These are phyloP conservation scores for Panonychus citri DNA, from an alignment of 1,140 invertebrate genomes.

Conservation along the genomic window DNA sequence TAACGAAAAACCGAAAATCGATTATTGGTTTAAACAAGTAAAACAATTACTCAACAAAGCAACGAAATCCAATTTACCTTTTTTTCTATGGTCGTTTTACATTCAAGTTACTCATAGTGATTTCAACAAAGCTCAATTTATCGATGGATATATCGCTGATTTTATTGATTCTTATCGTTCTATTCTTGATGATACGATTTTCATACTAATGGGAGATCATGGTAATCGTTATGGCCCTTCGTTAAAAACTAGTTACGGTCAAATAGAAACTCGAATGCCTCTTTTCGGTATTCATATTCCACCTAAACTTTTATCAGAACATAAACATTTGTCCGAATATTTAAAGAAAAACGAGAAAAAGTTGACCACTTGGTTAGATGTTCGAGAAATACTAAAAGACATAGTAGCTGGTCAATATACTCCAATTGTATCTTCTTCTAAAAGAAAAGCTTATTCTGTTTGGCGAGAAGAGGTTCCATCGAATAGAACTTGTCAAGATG, in stretches of 20 bases:
- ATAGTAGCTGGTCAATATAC: not conserved
- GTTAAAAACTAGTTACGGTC: slow-evolving; percentile 15
- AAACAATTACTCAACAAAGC: slow-evolving; percentile 17
- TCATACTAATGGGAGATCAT: slow-evolving; percentile 10
- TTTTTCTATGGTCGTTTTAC: slow-evolving; percentile 5
- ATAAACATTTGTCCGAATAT: slow-evolving; percentile 10
- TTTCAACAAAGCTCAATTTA: slow-evolving; percentile 6
- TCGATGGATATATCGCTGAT: slow-evolving; percentile 6
- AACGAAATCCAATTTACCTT: slow-evolving; percentile 14
- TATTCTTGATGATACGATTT: slow-evolving; percentile 4
- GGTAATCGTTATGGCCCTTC: slow-evolving; percentile 12
- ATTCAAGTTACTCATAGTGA: slow-evolving; percentile 10
- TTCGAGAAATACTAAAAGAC: slow-evolving; percentile 16
- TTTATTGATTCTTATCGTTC: not conserved
- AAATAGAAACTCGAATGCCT: slow-evolving; percentile 20
- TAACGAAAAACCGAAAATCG: slow-evolving; percentile 10
- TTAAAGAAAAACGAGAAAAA: slow-evolving; percentile 5
- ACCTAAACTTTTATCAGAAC: slow-evolving; percentile 7
- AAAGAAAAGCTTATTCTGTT: not conserved
- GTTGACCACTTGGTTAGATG: slow-evolving; percentile 15
- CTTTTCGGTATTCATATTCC: slow-evolving; percentile 17
- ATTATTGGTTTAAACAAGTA: slow-evolving; percentile 11
- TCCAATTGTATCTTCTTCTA: not conserved
- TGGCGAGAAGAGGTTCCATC: slow-evolving; percentile 1
- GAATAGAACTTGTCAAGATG: slow-evolving; percentile 4